Base-by-base conservation (phyloP, 2,797 vertebrate genomes). In the Dipus sagitta region DNA sequence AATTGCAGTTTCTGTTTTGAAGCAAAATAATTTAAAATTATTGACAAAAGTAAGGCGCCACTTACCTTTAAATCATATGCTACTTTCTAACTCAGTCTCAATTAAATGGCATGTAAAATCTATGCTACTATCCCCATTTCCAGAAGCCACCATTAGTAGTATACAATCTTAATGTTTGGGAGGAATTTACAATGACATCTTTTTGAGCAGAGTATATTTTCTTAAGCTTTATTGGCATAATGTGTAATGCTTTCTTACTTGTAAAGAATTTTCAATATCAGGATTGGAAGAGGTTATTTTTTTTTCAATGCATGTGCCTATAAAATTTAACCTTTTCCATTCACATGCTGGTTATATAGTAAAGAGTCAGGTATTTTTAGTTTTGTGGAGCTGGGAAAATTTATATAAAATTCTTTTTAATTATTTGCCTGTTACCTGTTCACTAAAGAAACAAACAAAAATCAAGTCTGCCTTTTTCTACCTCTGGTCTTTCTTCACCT, bases 21-120 rank as follows among this genome's bases (percentile, higher is more conserved):
- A 47, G 62, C 38, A 92, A 93, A 95, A 67, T 85, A 88, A 75
- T 54, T 91, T 84, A 52, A 52, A 94, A 23, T 94, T 94, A 60
- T 67, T 81, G 85, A 89, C 32, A 93, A 32, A 92, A 94, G 72
- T 94, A 75, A 80, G 10, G 30, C 26, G 28, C 4, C 14, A 70
- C 24, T 93, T 30, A 78, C 21, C 21, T 89, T 79, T 93, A 60
- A 20, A 71, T 30, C 60, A 38, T 54, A 60, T 18, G n/a, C 23
- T 90, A 30, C 10, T 94, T 91, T 94, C 34, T 77, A 72, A 95
- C 82, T 84, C 80, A 92, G 67, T 71, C 38, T 79, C 28, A 64
- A 3, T 28, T 17, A 7, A 23, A 28, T 85, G 52, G 3, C 18
- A 24, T 84, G 90, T 87, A 64, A 92, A 84, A 15, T 68, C 0